Base-by-base conservation (phyloP, 2,797 vertebrate species). In the Takifugu ocellatus region DNA sequence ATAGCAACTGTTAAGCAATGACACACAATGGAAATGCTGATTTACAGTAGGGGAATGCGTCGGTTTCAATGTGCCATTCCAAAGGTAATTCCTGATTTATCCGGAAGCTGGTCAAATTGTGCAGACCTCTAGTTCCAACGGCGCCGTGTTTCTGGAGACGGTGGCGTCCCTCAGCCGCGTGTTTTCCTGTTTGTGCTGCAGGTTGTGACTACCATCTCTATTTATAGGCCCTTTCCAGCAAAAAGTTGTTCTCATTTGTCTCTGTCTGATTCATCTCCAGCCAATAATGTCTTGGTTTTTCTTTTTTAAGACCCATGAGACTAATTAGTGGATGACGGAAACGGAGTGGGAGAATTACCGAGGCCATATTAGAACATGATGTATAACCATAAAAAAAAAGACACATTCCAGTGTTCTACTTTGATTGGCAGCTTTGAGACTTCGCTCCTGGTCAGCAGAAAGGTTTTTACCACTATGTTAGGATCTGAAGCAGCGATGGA, bases 201-300 rank as follows among this genome's bases (percentile, higher is more conserved):
- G 36, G 31, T 67, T 75, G 63, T 51, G 67, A 66, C 52, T 47
- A 61, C 52, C 16, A 3, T 24, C 56, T 78, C 79, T 85, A 86
- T 85, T 85, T 89, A 83, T 87, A 87, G 83, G 70, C 51, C 31
- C 54, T 78, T 59, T 5, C 8, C 58, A 76, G 56, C 59, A 54
- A 67, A 74, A 79, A 71, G 74, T 72, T 84, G 68, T 70, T 83
- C 83, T 84, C 79, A 81, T 87, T 88, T 88, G 74, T 88, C 85
- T 84, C 63, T 65, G 79, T 84, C 81, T 79, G 53, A 79, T 81
- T 79, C 70, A 84, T 83, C 83, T 79, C 59, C 51, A 7, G 73
- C 66, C 72, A 82, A 76, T 82, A 74, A 84, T 78, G 76, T 79
- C 58, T 74, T 72, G 46, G 0, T 3, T 61, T 72, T 72, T 56